These are phyloP conservation scores for Spea bombifrons DNA, from an alignment of 2,113 vertebrate genomes.

Conservation along the genomic window DNA sequence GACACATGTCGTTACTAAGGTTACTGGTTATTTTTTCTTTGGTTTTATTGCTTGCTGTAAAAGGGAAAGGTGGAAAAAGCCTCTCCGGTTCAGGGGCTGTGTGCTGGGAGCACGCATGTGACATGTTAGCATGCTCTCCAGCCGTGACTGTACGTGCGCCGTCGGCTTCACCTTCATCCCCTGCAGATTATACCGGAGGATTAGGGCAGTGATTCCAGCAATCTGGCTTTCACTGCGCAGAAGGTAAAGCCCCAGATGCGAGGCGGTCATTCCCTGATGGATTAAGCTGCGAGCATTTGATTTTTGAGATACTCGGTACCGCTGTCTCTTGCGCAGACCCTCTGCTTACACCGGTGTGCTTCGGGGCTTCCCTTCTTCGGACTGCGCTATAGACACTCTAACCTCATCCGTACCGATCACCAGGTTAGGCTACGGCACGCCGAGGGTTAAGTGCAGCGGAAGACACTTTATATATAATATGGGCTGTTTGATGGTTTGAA, in stretches of 20 bases:
- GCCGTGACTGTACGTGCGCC: not conserved
- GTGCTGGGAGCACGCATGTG: too few species aligned
- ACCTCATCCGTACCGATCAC: too few species aligned
- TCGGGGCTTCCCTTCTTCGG: not conserved
- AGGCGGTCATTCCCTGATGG: constrained; percentile 3
- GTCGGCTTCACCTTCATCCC: not conserved
- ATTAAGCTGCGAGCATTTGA: constrained; percentile 6
- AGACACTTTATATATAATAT: too few species aligned
- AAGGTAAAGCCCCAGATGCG: constrained; percentile 1
- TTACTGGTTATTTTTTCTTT: too few species aligned
- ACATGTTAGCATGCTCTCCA: not conserved
- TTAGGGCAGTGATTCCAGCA: not conserved
- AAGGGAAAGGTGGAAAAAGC: too few species aligned
- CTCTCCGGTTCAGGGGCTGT: too few species aligned
- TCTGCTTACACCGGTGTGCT: not conserved
- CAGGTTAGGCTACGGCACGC: too few species aligned
- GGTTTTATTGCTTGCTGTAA: too few species aligned
- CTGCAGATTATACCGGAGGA: not conserved
- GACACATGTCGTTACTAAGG: too few species aligned
- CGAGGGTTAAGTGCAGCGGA: too few species aligned
- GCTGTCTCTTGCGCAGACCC: constrained; percentile 3
- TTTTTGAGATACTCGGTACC: not conserved
- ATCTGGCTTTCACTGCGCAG: not conserved
- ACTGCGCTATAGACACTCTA: too few species aligned
- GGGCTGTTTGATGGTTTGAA: too few species aligned